phyloP scores from a whole-genome alignment of 2,797 vertebrate genomes.

The Loriculus beryllinus region DNA sequence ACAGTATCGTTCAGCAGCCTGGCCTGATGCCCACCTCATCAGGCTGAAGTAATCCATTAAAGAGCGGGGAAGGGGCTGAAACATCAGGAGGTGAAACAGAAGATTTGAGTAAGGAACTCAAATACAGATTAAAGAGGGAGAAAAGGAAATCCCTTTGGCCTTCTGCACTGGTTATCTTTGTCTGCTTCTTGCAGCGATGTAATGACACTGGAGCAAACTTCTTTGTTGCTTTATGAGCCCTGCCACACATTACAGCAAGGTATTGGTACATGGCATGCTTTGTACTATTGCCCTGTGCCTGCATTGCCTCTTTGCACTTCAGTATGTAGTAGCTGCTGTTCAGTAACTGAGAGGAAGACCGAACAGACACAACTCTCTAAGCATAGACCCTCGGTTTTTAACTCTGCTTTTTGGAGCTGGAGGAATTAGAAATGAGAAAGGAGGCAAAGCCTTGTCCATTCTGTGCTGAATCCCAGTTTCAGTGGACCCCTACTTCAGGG shows the following conservation, averaged over 20 bases:
- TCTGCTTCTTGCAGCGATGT: not conserved
- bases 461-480: not conserved
- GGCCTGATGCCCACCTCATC: not conserved
- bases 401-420: not conserved
- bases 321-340: not conserved
- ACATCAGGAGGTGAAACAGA: not conserved
- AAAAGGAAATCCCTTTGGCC: not conserved
- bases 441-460: not conserved
- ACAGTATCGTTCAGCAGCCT: not conserved
- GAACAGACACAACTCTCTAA: not conserved
- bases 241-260: not conserved
- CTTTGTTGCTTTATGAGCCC: fast-evolving
- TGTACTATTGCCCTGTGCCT: not conserved
- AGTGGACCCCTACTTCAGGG: not conserved
- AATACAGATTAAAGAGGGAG: not conserved
- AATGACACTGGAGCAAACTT: not conserved
- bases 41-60: not conserved
- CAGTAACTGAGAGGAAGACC: not conserved
- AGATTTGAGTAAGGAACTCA: not conserved
- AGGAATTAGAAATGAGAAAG: not conserved
- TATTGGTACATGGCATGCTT: not conserved
- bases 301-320: not conserved
- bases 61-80: not conserved
- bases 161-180: not conserved
- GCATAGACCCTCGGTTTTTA: not conserved